Evolutionary conservation across 2,113 vertebrate species (phyloP).

Genomic region (Tautogolabrus adspersus): DNA sequence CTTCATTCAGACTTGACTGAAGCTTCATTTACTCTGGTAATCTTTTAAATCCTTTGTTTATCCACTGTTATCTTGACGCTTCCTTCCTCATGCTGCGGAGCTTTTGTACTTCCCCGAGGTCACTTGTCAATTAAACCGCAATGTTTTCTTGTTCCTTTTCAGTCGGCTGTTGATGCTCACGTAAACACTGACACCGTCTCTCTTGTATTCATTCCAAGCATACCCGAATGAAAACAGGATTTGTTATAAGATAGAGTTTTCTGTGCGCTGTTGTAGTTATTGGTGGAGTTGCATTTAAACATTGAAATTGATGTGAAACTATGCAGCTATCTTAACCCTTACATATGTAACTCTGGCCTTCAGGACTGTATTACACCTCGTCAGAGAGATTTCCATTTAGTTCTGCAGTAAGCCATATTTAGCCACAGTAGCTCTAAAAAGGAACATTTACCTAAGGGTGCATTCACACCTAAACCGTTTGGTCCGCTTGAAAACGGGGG

Average conservation of each 20-base stretch:
- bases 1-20: constrained; percentile 12
- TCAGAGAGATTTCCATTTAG: too few relatives aligned
- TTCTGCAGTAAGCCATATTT: too few relatives aligned
- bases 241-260: too few relatives aligned
- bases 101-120: constrained; percentile 15
- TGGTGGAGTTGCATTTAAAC: too few relatives aligned
- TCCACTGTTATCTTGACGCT: constrained; percentile 6
- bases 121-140: background rate
- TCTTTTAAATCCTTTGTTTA: constrained; percentile 26
- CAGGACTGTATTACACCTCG: too few relatives aligned
- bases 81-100: background rate
- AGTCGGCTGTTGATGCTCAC: background rate
- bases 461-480: too few relatives aligned
- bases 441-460: too few relatives aligned
- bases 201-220: background rate
- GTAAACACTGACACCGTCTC: background rate
- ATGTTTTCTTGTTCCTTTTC: background rate
- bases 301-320: background rate
- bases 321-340: background rate
- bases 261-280: background rate
- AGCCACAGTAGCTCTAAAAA: too few relatives aligned
- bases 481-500: too few relatives aligned
- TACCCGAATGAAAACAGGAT: background rate
- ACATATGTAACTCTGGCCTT: too few relatives aligned
- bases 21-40: constrained; percentile 21